Evolutionary conservation across 2,113 vertebrate species (phyloP), one percentile per base, ranked within the genome.

Genomic region (Corythornis vintsioides): DNA sequence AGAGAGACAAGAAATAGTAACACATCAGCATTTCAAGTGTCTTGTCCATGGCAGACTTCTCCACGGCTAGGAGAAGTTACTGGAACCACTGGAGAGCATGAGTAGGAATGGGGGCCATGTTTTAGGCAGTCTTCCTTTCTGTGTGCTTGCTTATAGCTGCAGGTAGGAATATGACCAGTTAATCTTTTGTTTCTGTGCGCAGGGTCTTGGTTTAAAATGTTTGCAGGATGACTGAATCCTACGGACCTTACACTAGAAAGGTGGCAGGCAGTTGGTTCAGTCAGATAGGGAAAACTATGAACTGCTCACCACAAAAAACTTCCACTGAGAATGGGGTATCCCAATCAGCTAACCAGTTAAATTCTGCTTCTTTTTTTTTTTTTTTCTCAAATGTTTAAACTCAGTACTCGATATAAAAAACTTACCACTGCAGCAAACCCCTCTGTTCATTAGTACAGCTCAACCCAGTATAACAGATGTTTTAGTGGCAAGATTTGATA

Each of bases 171-270:
- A 29, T 4, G 21, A 63, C 21, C 47, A 31, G 5, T 16, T 31
- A 5, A 55, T 73, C 6, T 76, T 45, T 18, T 31, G 6, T 77
- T 3, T n/a, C 0, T 2, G 8, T 31, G 6, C 1, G 2, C 64
- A 50, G 50, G 20, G 33, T 60, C 2, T 0, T 66, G 50, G n/a
- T 64, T 33, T 50, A n/a, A 86, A 77, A 35, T 12, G 15, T 71
- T 43, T 66, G 18, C 28, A 14, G 47, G 40, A 17, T 7, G 15
- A 26, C 33, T 79, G 50, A 73, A 89, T 25, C 24, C 57, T 45
- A 6, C 13, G 33, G 70, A 40, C 35, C 47, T 71, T 53, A 21
- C 7, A 16, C 25, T 38, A 18, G 4, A 57, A 56, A 45, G 53
- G 43, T 28, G 47, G 47, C 56, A 80, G 42, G 65, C 43, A 63